Evolutionary conservation across 2,888 invertebrate species (phyloP), one percentile per base, ranked within the genome.

Genomic region (Apomyelois bistriatella): DNA sequence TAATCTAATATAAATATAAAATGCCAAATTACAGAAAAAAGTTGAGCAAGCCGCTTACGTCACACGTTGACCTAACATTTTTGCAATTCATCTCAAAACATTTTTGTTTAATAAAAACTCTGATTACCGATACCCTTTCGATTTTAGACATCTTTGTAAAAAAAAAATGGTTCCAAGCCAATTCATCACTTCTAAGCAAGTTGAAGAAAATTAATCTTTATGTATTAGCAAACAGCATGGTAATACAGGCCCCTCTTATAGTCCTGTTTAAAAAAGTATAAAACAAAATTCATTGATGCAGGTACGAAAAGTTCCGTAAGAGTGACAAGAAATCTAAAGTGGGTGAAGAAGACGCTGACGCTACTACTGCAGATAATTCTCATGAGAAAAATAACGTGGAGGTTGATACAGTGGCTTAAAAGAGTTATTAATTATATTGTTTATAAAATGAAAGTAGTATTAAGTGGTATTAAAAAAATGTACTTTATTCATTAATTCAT

Each of bases 291-390:
- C 54, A 53, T 59, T 59, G 57, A 71, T 79, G 67, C 70, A 92
- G 93, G 62, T 93, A 93, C 65, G 93, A 93, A 77, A 91, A 93
- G 65, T 93, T 93, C 70, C 90, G 93, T 50, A 92, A 93, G 77
- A 92, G 93, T 60, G 94, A 94, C 68, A 94, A 94, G 74, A 91
- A 88, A 62, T 62, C 73, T 30, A 91, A 86, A 61, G 66, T 75
- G 53, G 90, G 79, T 22, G 91, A 84, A 52, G 78, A 72, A 49
- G 89, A 82, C 55, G 88, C 82, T 53, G 82, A 82, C 40, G 65
- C 73, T 2, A 80, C 70, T 56, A 76, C 76, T 16, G 78, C 78
- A 35, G 87, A 81, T 10, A 77, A 74, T 28, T 68, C 70, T 13
- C 71, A 66, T 54, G 90, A 88, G 57, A 87, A 85, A 59, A 76